Conservation (phyloP, 1,140 invertebrate genomes). For the Euglossa dilemma region DNA sequence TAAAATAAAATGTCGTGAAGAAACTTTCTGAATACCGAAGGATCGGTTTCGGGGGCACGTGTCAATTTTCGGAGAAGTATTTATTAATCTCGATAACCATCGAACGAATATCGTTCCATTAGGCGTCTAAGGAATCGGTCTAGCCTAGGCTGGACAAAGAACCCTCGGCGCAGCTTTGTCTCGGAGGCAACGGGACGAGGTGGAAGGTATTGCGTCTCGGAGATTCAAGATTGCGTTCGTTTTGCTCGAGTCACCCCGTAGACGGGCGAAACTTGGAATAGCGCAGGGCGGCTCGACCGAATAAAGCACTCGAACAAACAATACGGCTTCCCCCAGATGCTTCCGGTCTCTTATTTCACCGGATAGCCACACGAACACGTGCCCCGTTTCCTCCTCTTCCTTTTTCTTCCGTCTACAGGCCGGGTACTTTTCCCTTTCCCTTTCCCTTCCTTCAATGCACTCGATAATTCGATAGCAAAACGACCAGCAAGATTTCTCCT, state of each 20-base stretch:
- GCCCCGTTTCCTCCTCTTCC: constrained; percentile 65
- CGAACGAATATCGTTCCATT: constrained; percentile 18
- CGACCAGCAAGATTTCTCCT: background rate
- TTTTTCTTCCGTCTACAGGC: constrained; percentile 55
- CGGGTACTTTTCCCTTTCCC: constrained; percentile 13
- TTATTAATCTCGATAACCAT: background rate
- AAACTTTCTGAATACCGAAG: background rate
- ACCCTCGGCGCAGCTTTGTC: constrained; percentile 38
- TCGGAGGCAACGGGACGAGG: constrained; percentile 14
- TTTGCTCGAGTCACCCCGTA: constrained; percentile 58
- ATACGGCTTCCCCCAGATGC: constrained; percentile 81
- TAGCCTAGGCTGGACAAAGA: constrained; percentile 16
- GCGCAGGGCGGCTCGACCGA: constrained; percentile 42
- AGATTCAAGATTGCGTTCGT: constrained; percentile 58
- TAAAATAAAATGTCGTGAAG: background rate
- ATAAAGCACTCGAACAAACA: constrained; percentile 78
- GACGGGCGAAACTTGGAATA: constrained; percentile 43
- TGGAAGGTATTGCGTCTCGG: constrained; percentile 24
- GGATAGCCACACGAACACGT: constrained; percentile 77
- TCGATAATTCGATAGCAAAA: constrained; percentile 56
- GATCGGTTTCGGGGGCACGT: background rate
- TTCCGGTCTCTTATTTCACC: constrained; percentile 82
- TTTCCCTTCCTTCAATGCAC: constrained; percentile 38
- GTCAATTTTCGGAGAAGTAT: background rate
- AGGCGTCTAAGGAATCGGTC: constrained; percentile 19